These are phyloP conservation scores for Campopleginae sp. DNA, from an alignment of 2,888 invertebrate species.

Conservation along the genomic window DNA sequence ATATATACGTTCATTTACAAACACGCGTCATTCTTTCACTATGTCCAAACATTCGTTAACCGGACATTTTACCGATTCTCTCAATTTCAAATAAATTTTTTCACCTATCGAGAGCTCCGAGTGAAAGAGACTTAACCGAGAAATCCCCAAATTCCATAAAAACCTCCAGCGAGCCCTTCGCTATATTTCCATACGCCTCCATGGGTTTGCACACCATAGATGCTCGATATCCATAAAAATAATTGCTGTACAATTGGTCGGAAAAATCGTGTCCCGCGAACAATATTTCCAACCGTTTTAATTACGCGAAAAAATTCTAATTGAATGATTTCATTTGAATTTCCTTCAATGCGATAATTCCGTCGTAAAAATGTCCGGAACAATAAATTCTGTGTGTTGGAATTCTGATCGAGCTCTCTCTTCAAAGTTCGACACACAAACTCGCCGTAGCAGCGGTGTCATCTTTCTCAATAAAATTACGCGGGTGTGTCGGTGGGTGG, in stretches of 20 bases:
- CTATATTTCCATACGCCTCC: neutral
- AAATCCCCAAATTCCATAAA: slow-evolving; percentile 1
- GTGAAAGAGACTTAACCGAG: neutral
- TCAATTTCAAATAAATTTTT: slow-evolving; percentile 56
- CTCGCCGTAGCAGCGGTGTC: slow-evolving; percentile 19
- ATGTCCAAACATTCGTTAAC: slow-evolving; percentile 15
- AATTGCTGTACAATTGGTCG: neutral
- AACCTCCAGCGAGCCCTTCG: neutral
- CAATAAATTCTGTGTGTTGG: neutral
- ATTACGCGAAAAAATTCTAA: neutral
- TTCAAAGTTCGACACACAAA: neutral
- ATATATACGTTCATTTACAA: neutral
- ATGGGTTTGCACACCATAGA: neutral
- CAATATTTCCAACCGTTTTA: neutral
- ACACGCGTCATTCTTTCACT: neutral
- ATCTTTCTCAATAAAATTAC: slow-evolving; percentile 60
- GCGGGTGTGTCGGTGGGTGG: slow-evolving; percentile 16
- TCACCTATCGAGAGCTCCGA: slow-evolving; percentile 23
- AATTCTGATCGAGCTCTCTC: neutral
- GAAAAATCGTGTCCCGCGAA: neutral
- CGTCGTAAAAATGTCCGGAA: neutral
- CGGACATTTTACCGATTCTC: slow-evolving; percentile 42
- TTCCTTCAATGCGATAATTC: neutral
- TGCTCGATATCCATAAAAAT: neutral
- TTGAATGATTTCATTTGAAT: neutral